Evolutionary conservation across 2,888 invertebrate species (phyloP).

Genomic region (Trachelus iudaicus): DNA sequence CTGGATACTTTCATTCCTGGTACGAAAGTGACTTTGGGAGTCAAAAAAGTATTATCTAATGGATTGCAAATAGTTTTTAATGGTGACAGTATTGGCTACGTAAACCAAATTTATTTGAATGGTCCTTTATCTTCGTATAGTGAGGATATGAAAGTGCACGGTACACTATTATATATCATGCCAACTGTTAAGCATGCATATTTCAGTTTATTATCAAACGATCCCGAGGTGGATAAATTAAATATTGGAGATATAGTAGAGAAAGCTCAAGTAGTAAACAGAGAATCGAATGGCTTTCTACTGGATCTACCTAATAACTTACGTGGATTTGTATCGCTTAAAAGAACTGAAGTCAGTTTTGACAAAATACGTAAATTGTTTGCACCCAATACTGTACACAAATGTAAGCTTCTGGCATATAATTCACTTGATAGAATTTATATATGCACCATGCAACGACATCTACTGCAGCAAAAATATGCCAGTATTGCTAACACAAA

Average conservation of each 20-base stretch:
- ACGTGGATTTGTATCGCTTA: conserved; percentile 53
- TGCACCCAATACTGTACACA: conserved; percentile 65
- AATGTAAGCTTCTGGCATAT: conserved; percentile 74
- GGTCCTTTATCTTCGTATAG: conserved; percentile 41
- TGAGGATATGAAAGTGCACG: conserved; percentile 40
- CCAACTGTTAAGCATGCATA: conserved; percentile 77
- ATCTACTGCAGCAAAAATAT: conserved; percentile 69
- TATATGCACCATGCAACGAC: conserved; percentile 74
- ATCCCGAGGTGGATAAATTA: conserved; percentile 56
- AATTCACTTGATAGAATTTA: conserved; percentile 75
- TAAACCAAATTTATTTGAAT: conserved; percentile 56
- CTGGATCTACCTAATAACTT: conserved; percentile 43
- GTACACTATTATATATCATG: conserved; percentile 72
- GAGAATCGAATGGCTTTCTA: conserved; percentile 64
- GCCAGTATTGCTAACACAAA: conserved; percentile 62
- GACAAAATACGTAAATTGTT: conserved; percentile 65
- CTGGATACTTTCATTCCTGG: conserved; percentile 66
- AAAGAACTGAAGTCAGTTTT: conserved; percentile 46
- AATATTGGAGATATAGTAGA: conserved; percentile 71
- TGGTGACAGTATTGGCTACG: conserved; percentile 64
- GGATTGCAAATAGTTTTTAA: conserved; percentile 67
- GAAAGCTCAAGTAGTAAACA: conserved; percentile 68
- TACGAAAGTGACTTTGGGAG: conserved; percentile 58
- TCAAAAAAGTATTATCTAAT: conserved; percentile 63
- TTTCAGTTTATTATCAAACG: conserved; percentile 67